Evolutionary conservation across 2,888 invertebrate genomes (phyloP), one percentile per base, ranked within the genome.

Genomic region (Tiliacea aurago): DNA sequence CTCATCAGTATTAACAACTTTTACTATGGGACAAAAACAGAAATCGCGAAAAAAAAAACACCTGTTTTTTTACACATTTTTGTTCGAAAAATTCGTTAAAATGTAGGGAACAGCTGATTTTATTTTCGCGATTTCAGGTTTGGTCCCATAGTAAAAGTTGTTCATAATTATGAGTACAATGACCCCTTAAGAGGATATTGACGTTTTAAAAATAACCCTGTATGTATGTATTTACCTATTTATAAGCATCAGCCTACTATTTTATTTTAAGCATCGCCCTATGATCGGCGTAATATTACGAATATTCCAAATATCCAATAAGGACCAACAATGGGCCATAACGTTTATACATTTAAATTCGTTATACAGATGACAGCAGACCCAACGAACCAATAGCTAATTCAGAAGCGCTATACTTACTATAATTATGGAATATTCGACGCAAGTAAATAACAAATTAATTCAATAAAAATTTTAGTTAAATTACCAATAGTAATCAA

Each of bases 361-460:
- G 0, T 76, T 76, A 20, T 23, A 51, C 78, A 79, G 78, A 74
- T 74, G 78, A 79, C 61, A 4, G 47, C 56, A 10, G 78, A 70
- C 0, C 0, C 62, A 0, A 3, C 74, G 9, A 5, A n/a, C 11
- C 45, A 62, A 62, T 79, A 79, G 56, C 74, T 28, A 73, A n/a
- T 66, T 56, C 37, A n/a, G 51, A 53, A 11, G 65, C 64, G 37
- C 64, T 41, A 62, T 69, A 51, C 78, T 78, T 1, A 59, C 73
- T 41, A 2, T 79, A 43, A 33, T 49, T 9, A 53, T 13, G 73
- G 79, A 45, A 55, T 65, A 23, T 5, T n/a, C 43, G 10, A 66
- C n/a, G 62, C 78, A 79, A 79, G 78, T 79, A 79, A 65, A 28
- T 33, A 23, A 61, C 15, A 10, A n/a, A 61, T 28, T 69, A 49